Conservation (phyloP, 2,888 invertebrate species). For the Lepetodrilus schrolli region DNA sequence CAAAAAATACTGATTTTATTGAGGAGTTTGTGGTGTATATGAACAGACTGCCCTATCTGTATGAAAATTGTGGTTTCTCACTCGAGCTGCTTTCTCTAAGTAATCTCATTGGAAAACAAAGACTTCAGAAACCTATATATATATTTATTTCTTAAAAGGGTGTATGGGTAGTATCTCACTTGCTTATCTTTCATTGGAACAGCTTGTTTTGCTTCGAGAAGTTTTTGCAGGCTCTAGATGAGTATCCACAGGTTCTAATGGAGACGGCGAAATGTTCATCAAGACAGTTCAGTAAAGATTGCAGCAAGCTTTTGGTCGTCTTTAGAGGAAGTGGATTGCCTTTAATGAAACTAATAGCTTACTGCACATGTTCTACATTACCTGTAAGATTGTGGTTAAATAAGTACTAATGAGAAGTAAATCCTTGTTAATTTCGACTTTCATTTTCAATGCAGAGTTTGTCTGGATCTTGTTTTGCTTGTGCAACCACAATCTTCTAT, state of each 20-base stretch:
- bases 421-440: too few relatives aligned
- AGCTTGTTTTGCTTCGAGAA: neutral
- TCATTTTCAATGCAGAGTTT: too few relatives aligned
- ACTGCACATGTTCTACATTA: too few relatives aligned
- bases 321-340: too few relatives aligned
- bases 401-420: too few relatives aligned
- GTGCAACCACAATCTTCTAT: too few relatives aligned
- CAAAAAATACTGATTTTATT: slow-evolving; percentile 7
- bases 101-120: neutral
- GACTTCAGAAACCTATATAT: neutral
- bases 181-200: neutral
- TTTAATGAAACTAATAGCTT: too few relatives aligned
- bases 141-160: neutral
- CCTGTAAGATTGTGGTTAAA: too few relatives aligned
- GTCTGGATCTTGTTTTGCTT: too few relatives aligned
- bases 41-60: slow-evolving; percentile 19
- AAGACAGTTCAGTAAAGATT: neutral
- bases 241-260: slow-evolving; percentile 4
- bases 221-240: slow-evolving; percentile 13
- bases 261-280: slow-evolving; percentile 1
- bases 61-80: slow-evolving; percentile 16
- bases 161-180: slow-evolving; percentile 22
- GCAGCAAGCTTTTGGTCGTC: slow-evolving; percentile 7
- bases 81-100: slow-evolving; percentile 13
- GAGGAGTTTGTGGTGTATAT: slow-evolving; percentile 14